Conservation (phyloP, 2,888 invertebrate species). For the Epinotia brunnichana region DNA sequence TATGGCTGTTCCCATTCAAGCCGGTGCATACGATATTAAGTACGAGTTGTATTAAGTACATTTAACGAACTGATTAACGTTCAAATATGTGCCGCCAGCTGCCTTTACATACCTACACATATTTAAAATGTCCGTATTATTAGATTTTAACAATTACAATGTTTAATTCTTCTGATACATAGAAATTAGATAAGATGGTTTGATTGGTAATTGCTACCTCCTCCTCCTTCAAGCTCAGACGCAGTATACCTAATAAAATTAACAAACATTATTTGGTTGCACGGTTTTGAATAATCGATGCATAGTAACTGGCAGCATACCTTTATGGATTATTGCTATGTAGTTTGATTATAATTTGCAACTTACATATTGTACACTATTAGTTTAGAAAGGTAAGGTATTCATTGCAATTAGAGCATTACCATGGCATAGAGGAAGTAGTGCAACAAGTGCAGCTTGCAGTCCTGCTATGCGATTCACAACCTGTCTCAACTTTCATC, state of each 20-base stretch:
- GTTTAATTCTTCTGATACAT: too few relatives aligned
- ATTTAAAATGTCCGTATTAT: neutral
- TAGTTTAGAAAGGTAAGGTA: slow-evolving; percentile 22
- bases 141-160: too few relatives aligned
- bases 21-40: neutral
- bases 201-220: too few relatives aligned
- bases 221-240: too few relatives aligned
- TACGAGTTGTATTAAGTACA: neutral
- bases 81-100: neutral
- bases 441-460: slow-evolving; percentile 38
- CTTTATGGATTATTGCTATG: neutral
- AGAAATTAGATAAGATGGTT: too few relatives aligned
- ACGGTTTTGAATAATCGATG: neutral
- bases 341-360: neutral
- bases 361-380: neutral
- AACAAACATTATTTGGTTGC: neutral
- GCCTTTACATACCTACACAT: too few relatives aligned
- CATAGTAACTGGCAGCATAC: neutral
- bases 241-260: neutral
- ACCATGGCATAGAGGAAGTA: slow-evolving; percentile 25
- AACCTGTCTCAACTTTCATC: neutral
- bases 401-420: slow-evolving; percentile 21
- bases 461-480: slow-evolving; percentile 15
- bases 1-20: slow-evolving; percentile 47
- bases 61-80: neutral